Evolutionary conservation across 2,113 vertebrate species (phyloP).

Genomic region (Heliornis fulica): DNA sequence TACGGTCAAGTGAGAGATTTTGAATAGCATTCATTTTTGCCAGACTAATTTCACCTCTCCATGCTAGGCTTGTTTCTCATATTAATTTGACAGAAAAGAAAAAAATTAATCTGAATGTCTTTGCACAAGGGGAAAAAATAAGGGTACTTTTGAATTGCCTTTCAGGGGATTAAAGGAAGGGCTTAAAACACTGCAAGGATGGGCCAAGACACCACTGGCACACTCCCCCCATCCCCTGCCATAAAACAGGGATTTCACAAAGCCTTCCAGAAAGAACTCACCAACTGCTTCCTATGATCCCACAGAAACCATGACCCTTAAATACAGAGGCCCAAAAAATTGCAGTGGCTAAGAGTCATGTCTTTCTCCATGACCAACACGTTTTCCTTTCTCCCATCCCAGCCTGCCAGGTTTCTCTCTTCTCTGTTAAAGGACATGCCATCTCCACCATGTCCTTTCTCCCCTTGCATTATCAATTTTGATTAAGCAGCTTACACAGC

Average conservation of each 20-base stretch:
- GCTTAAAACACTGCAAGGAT: background rate
- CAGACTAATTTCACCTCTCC: background rate
- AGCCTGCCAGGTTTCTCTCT: background rate
- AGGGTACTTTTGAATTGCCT: background rate
- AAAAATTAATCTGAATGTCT: background rate
- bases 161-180: background rate
- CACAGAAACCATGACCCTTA: background rate
- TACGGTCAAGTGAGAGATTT: background rate
- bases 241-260: accelerated
- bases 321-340: background rate
- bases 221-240: accelerated
- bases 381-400: background rate
- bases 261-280: background rate
- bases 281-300: background rate
- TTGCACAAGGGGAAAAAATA: background rate
- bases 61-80: background rate
- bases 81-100: background rate
- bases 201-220: background rate
- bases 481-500: background rate
- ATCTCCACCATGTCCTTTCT: background rate
- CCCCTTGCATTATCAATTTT: background rate
- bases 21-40: background rate
- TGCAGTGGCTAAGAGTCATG: background rate
- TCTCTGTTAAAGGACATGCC: background rate
- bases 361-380: background rate